Evolutionary conservation across 2,113 vertebrate genomes (phyloP), one percentile per base, ranked within the genome.

Genomic region (Uria aalge): DNA sequence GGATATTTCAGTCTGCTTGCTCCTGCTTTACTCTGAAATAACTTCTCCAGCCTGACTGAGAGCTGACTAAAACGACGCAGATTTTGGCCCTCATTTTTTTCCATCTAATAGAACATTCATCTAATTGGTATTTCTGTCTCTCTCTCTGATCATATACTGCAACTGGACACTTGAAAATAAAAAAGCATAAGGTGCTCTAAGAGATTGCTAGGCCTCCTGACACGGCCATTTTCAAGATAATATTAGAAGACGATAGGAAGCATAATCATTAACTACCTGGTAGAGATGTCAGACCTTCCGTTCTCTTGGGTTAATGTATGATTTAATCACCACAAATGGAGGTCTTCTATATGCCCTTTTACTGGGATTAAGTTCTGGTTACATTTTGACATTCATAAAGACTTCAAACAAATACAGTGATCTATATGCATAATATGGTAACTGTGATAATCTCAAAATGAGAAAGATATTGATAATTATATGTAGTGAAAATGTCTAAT

Each of bases 291-390:
- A 95, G 90, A 92, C 92, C 92, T 90, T 88, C 82, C 86, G 76
- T 83, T 82, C 95, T 88, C 38, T 78, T 40, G 68, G 79, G 91
- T 95, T 96, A 92, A 92, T 88, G 52, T 75, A 47, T 84, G 88
- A 89, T 91, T 96, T 91, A 94, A 91, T 96, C 76, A 96, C 34
- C 76, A 81, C 72, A 93, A 94, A 91, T 88, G 74, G 87, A 96
- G 78, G 78, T 72, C 81, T 90, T 91, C 90, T 82, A 12, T 76
- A 68, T 73, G 69, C 40, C 60, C 75, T 90, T 92, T 95, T 68
- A 85, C 23, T 82, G 41, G 36, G 62, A 82, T 90, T 91, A 92
- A 90, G 32, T 80, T 82, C 74, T 75, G 81, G 77, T 69, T 95
- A 32, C 43, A 38, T 91, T 91, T 85, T 93, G 92, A 82, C 66